Base-by-base conservation (phyloP, 2,888 invertebrate genomes). In the Rhimphoctona megacephalus region DNA sequence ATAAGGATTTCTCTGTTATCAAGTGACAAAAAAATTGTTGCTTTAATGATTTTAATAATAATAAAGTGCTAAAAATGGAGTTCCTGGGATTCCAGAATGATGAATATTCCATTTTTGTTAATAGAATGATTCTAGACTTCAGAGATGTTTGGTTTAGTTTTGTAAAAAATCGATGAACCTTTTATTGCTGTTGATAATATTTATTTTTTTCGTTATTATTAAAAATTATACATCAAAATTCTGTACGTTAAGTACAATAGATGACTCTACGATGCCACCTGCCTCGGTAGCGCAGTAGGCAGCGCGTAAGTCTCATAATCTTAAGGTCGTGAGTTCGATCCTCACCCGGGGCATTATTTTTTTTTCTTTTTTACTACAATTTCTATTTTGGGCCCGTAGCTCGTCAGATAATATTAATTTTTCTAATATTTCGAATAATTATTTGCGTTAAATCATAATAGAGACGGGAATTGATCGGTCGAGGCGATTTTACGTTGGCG, bases 221-320 rank as follows among this genome's bases (percentile, higher is more conserved):
- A 9, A 52, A 52, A 52, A 72, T 33, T 11, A 1, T 30, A n/a
- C n/a, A 36, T 11, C 0, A 8, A 9, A 25, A 43, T 8, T 25
- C 8, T 61, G 97, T 97, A 96, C 97, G 97, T 97, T 8, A 64
- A 57, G 7, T 77, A 70, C 9, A 43, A n/a, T 11, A n/a, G 17
- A 19, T 9, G 25, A n/a, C 97, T 97, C 97, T 97, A 97, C 97
- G 97, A 97, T 97, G 96, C 97, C 97, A 97, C 97, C 97, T 97
- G 97, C 82, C 64, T 81, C 87, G 92, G 93, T 93, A 92, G 92
- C 93, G 93, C 91, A 94, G 93, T 88, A 90, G 92, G 91, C 91
- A 93, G 92, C 92, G 92, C 94, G 93, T 94, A 92, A 94, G 92
- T 93, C 92, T 93, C 93, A 94, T 94, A 94, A 94, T 94, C 87